Evolutionary conservation across 92 coral and sea anemone genomes (phyloP).

Genomic region (Zoanthus solanderi): DNA sequence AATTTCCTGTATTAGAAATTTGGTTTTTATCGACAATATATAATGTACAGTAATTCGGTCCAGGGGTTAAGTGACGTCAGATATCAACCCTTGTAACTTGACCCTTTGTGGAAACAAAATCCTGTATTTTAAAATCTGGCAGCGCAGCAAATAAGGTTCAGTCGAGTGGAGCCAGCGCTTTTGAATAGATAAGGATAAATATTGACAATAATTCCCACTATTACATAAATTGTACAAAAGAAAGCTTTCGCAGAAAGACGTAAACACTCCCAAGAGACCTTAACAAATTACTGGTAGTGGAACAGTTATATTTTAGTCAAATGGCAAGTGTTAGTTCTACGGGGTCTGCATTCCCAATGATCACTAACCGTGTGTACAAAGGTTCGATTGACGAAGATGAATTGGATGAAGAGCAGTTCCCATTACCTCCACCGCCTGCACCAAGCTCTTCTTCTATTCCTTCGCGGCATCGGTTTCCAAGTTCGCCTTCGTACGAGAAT

Average conservation of each 20-base stretch:
- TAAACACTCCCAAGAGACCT: not conserved
- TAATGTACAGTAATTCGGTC: not conserved
- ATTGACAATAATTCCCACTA: conserved; percentile 33
- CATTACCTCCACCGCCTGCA: conserved; percentile 33
- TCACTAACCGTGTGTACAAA: conserved; percentile 38
- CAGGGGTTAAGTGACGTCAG: conserved; percentile 21
- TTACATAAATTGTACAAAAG: conserved; percentile 15
- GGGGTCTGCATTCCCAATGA: conserved; percentile 68
- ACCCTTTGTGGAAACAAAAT: not conserved
- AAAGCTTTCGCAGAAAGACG: not conserved
- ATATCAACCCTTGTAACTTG: not conserved
- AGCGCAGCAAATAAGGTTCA: conserved; percentile 13
- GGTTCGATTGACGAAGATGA: conserved; percentile 45
- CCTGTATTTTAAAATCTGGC: conserved; percentile 14
- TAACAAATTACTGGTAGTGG: not conserved
- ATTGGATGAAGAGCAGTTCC: conserved; percentile 38
- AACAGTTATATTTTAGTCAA: not conserved
- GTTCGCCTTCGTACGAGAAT: conserved; percentile 80
- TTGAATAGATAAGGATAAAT: conserved; percentile 37
- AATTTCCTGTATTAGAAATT: not conserved
- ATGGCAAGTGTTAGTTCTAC: conserved; percentile 89
- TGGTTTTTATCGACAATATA: too few relatives aligned
- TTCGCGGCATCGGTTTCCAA: conserved; percentile 28
- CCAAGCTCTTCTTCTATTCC: conserved; percentile 25
- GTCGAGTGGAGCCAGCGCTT: conserved; percentile 28